These are phyloP conservation scores for Cinclus cinclus DNA, from an alignment of 2,113 vertebrate genomes.

Conservation along the genomic window DNA sequence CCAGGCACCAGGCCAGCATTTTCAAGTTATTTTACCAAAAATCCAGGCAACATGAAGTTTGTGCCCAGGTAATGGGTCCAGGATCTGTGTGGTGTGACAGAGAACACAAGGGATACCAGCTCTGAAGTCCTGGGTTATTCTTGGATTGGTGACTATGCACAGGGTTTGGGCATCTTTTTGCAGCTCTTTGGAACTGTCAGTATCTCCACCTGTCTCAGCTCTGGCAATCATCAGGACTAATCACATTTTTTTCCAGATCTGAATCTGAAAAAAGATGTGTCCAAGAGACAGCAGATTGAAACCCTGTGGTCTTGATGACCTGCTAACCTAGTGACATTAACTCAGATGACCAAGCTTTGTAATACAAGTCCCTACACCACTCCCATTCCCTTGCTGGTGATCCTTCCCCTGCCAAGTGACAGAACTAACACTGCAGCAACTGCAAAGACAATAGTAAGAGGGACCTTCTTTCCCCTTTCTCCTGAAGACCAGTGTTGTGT, in stretches of 20 bases:
- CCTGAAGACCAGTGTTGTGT: background rate
- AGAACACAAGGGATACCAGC: background rate
- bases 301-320: background rate
- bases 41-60: background rate
- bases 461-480: background rate
- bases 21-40: background rate
- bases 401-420: background rate
- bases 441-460: background rate
- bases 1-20: background rate
- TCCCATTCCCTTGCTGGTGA: background rate
- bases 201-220: background rate
- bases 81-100: background rate
- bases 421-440: background rate
- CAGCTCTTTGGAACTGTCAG: background rate
- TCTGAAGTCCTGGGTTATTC: background rate
- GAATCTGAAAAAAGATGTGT: background rate
- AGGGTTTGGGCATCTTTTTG: background rate
- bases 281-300: background rate
- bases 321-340: background rate
- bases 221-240: background rate
- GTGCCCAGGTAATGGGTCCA: background rate
- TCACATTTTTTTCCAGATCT: background rate
- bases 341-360: background rate
- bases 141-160: background rate
- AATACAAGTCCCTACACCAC: background rate